These are phyloP conservation scores for Hoplostethus mediterraneus DNA, from an alignment of 2,797 vertebrate genomes.

Conservation along the genomic window DNA sequence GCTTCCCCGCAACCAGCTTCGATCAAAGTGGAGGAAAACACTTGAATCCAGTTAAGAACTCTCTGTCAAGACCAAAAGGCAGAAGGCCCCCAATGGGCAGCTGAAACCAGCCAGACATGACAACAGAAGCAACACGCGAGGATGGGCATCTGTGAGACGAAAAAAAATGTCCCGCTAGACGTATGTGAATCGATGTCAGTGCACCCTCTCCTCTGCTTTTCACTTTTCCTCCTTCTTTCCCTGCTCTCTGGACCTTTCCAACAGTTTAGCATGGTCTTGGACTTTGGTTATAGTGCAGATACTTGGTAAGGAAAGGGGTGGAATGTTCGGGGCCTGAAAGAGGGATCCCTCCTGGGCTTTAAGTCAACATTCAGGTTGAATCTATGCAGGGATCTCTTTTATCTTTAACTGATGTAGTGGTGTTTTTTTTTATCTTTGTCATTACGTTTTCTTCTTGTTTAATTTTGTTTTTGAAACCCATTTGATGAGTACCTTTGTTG, in stretches of 20 bases:
- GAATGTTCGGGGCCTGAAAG: constrained; percentile 18
- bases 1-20: constrained; percentile 61
- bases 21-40: constrained; percentile 47
- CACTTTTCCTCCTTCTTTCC: neutral
- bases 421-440: constrained; percentile 26
- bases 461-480: constrained; percentile 35
- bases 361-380: constrained; percentile 66
- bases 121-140: constrained; percentile 48
- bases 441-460: constrained; percentile 30
- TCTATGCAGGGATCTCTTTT: constrained; percentile 74
- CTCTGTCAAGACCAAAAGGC: constrained; percentile 43
- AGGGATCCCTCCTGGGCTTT: constrained; percentile 49
- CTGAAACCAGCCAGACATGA: constrained; percentile 45
- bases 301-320: constrained; percentile 34
- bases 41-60: constrained; percentile 38
- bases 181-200: constrained; percentile 44
- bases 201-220: constrained; percentile 19
- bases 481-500: constrained; percentile 9
- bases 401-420: constrained; percentile 2
- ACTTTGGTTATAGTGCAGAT: constrained; percentile 23
- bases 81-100: constrained; percentile 24
- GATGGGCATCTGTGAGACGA: constrained; percentile 42
- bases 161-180: constrained; percentile 49
- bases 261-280: constrained; percentile 28
- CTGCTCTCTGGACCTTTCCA: constrained; percentile 26